Evolutionary conservation across 2,888 invertebrate genomes (phyloP).

Genomic region (Drosophila mimica): DNA sequence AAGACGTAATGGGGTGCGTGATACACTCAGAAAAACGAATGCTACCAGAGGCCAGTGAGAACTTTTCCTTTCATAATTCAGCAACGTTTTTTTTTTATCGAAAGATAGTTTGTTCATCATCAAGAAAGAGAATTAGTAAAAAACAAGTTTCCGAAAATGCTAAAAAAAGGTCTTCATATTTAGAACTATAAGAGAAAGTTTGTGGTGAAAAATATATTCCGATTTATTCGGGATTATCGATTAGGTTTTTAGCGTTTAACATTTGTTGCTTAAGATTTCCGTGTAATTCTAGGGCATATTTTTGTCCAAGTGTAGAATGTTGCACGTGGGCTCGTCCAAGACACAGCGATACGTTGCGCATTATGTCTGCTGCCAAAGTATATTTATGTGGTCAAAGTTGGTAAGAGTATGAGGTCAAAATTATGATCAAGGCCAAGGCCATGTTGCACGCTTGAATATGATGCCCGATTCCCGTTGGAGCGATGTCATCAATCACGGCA

Average conservation of each 20-base stretch:
- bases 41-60: neutral
- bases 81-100: neutral
- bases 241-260: neutral
- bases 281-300: neutral
- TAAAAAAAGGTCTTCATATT: neutral
- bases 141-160: neutral
- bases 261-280: neutral
- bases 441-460: neutral
- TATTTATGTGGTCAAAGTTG: neutral
- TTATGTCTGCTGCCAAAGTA: constrained; percentile 12
- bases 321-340: constrained; percentile 8
- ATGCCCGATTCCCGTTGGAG: neutral
- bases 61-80: neutral
- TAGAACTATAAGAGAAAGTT: neutral
- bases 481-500: constrained; percentile 54
- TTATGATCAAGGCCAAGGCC: constrained; percentile 9
- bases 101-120: neutral
- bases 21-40: neutral
- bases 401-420: neutral
- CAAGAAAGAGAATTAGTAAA: neutral
- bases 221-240: neutral
- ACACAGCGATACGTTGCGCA: neutral
- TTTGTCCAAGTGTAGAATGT: neutral
- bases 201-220: neutral
- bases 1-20: neutral